Base-by-base conservation (phyloP, 35 echinoderm and acorn worm species). In the Amphiura filiformis region DNA sequence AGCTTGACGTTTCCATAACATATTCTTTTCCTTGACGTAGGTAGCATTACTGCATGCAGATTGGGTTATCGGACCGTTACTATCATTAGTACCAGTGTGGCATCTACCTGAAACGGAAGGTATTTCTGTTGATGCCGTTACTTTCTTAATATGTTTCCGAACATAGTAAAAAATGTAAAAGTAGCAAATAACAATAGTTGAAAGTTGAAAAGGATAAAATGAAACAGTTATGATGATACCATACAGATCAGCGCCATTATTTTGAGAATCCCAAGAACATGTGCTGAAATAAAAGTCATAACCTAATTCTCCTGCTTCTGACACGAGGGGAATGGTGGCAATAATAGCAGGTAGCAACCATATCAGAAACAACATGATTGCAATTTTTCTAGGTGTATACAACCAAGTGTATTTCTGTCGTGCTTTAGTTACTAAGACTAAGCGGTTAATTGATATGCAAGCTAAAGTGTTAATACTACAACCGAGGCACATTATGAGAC, bases 141-240 rank as follows among this genome's bases (percentile, higher is more conserved):
- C 88, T 35, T 65, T 76, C 39, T 82, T 79, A 23, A 86, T 82
- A 52, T 95, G 80, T 18, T 35, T 47, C 0, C 89, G 93, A 14
- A 95, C 93, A 80, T 92, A 87, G 31, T 70, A 37, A 75, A 77
- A 92, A 4, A 95, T 95, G 28, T 87, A 87, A 31, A 84, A 85
- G 33, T 91, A 95, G 17, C 89, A 88, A 33, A 84, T 44, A 26
- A 84, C 84, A 39, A 93, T 97, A 1, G 88, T 76, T 26, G 81
- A 26, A 23, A 93, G 86, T 13, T 91, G 94, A 35, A 97, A 61
- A 17, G 94, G 94, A 34, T 97, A 97, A 38, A 93, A 88, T 9
- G 88, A 32, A 3, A 56, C 78, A 40, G 91, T 78, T 26, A 97
- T 35, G 7, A 97, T 57, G 0, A 90, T 39, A 56, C 88, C 93